Conservation (phyloP, 1,140 invertebrate genomes). For the Cyphomyrmex costatus region DNA sequence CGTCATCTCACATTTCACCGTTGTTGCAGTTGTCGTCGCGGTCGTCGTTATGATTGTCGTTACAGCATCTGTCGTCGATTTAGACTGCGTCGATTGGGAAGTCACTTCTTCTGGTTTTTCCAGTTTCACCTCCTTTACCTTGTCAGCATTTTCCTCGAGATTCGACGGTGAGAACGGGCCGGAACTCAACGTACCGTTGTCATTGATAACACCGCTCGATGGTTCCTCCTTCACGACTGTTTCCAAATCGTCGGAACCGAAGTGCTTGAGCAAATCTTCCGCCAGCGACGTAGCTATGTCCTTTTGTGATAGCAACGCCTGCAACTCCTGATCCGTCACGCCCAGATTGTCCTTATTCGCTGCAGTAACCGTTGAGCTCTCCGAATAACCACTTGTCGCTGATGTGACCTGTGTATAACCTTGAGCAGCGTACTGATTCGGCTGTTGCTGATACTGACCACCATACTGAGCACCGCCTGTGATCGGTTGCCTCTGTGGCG, state of each 20-base stretch:
- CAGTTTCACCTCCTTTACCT: slow-evolving; percentile 80
- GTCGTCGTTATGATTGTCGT: slow-evolving; percentile 35
- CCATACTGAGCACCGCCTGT: slow-evolving; percentile 67
- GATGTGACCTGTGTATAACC: slow-evolving; percentile 85
- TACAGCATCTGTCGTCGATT: slow-evolving; percentile 66
- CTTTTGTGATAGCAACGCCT: slow-evolving; percentile 91
- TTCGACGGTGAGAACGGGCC: slow-evolving; percentile 88
- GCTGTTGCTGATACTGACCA: slow-evolving; percentile 75
- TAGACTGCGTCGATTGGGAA: slow-evolving; percentile 76
- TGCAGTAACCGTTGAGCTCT: slow-evolving; percentile 74
- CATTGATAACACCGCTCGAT: slow-evolving; percentile 72
- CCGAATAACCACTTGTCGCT: slow-evolving; percentile 84
- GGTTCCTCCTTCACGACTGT: slow-evolving; percentile 89
- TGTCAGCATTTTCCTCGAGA: slow-evolving; percentile 78
- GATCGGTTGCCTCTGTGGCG: slow-evolving; percentile 69
- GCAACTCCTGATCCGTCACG: slow-evolving; percentile 91
- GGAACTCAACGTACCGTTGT: slow-evolving; percentile 85
- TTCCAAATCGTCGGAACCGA: slow-evolving; percentile 90
- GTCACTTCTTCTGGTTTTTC: slow-evolving; percentile 78
- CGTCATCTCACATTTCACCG: slow-evolving; percentile 69
- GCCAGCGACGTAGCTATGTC: slow-evolving; percentile 93
- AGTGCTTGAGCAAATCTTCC: slow-evolving; percentile 94
- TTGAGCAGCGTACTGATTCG: slow-evolving; percentile 82
- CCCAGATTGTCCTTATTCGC: slow-evolving; percentile 83
- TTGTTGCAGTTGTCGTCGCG: neutral